Base-by-base conservation (phyloP, 1,140 invertebrate species). In the Heliconius himera region DNA sequence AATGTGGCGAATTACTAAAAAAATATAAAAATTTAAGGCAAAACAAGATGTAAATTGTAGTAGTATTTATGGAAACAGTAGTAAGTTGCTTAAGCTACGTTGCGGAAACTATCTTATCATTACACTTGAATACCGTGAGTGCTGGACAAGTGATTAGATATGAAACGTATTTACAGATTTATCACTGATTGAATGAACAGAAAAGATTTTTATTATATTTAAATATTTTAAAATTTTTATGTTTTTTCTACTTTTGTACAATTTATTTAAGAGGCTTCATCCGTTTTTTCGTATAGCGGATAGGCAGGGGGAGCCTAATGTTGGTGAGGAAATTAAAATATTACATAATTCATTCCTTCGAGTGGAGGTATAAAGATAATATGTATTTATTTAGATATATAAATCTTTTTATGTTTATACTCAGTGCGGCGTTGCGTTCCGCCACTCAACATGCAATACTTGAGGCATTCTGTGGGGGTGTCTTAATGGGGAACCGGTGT, bases 51-150 rank as follows among this genome's bases (percentile, higher is more conserved):
- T 66, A 26, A 66, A 66, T 36, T 36, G 33, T 26, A 26, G 22
- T 66, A 66, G 9, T 66, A 66, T 66, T 26, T 66, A 26, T 66
- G 22, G 13, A 29, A 66, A 66, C 60, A 66, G 60, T 66, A 66
- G 60, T 66, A 66, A 66, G 26, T 66, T 26, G n/a, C 60, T 66
- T 66, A 66, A 66, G 60, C 22, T 13, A 66, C 3, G 60, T 66
- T 29, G 26, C 60, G 60, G 60, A 66, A 66, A 29, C 60, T 66
- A 66, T 66, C 60, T 66, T 66, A 66, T 66, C 60, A 26, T 66
- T 66, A 26, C 60, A 26, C 60, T 66, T 16, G 60, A 29, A 66
- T n/a, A 29, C 60, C 22, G 22, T 16, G 60, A 66, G 60, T 66
- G 60, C 3, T 66, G 60, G 60, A 29, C 22, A 29, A 3, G 60